These are phyloP conservation scores for Stegodyphus dumicola DNA, from an alignment of 1,140 invertebrate genomes.

Conservation along the genomic window DNA sequence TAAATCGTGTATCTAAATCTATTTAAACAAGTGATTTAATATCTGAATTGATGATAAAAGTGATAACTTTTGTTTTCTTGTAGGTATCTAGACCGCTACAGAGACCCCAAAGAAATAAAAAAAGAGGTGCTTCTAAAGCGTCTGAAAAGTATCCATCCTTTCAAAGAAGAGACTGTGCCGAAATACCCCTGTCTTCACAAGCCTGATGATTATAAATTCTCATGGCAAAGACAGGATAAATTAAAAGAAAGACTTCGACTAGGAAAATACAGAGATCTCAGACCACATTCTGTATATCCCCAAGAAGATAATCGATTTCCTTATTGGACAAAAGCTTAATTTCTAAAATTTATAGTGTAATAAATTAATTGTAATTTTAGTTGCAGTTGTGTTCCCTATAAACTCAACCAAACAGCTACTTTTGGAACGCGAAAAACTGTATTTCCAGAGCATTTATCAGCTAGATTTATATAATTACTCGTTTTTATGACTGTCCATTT, in stretches of 20 bases:
- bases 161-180: constrained; percentile 72
- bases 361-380: background rate
- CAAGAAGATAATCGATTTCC: constrained; percentile 42
- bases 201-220: constrained; percentile 72
- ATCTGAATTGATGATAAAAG: too few species aligned
- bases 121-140: constrained; percentile 88
- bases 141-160: constrained; percentile 84
- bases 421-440: too few species aligned
- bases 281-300: constrained; percentile 63
- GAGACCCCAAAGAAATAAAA: constrained; percentile 86
- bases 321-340: background rate
- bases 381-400: too few species aligned
- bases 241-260: constrained; percentile 61
- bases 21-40: too few species aligned
- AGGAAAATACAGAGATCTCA: constrained; percentile 66
- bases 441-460: too few species aligned
- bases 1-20: too few species aligned
- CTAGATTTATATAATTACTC: too few species aligned
- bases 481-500: too few species aligned
- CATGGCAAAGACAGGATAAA: constrained; percentile 76
- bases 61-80: background rate
- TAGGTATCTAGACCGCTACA: constrained; percentile 89
- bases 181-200: constrained; percentile 80
- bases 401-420: too few species aligned
- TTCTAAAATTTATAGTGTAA: background rate